Percentiles rank a stretch among this genome's conserved stretches.
Evolutionary conservation across 1,140 invertebrate species (phyloP).

Genomic region (Sminthurinus signatus): DNA sequence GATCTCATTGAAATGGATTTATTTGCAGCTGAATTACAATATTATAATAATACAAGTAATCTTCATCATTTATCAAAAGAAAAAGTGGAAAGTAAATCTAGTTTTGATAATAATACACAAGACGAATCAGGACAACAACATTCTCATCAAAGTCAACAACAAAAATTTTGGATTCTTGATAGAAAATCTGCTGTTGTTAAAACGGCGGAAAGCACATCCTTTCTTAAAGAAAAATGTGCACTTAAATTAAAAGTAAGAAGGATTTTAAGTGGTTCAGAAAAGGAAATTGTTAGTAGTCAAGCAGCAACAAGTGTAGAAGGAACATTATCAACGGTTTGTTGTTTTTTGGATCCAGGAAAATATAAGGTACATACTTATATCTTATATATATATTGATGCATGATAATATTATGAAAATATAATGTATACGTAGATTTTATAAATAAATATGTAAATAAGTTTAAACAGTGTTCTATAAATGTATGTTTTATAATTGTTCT

Average conservation of each 20-base stretch:
- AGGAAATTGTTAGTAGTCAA: slow-evolving; percentile 32
- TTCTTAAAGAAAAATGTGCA: slow-evolving; percentile 72
- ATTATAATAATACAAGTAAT: background rate
- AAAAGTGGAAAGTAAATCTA: background rate
- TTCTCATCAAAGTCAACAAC: background rate
- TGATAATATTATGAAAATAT: too few relatives aligned
- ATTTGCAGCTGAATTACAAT: slow-evolving; percentile 56
- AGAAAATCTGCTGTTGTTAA: slow-evolving; percentile 17
- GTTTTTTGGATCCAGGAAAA: slow-evolving; percentile 72
- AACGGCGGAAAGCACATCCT: slow-evolving; percentile 47
- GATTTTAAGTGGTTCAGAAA: slow-evolving; percentile 24
- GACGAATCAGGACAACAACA: background rate
- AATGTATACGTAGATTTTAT: slow-evolving; percentile 47
- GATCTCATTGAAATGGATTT: slow-evolving; percentile 76
- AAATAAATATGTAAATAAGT: background rate
- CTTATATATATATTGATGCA: background rate
- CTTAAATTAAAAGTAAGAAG: slow-evolving; percentile 72
- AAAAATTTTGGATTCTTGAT: slow-evolving; percentile 34
- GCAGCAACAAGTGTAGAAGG: slow-evolving; percentile 65
- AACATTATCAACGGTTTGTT: slow-evolving; percentile 74
- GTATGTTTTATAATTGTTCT: background rate
- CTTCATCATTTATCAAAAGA: background rate
- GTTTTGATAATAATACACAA: too few relatives aligned
- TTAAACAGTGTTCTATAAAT: too few relatives aligned
- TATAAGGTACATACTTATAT: slow-evolving; percentile 58